These are phyloP conservation scores for Ranitomeya imitator DNA, from an alignment of 2,113 vertebrate species.

Conservation along the genomic window DNA sequence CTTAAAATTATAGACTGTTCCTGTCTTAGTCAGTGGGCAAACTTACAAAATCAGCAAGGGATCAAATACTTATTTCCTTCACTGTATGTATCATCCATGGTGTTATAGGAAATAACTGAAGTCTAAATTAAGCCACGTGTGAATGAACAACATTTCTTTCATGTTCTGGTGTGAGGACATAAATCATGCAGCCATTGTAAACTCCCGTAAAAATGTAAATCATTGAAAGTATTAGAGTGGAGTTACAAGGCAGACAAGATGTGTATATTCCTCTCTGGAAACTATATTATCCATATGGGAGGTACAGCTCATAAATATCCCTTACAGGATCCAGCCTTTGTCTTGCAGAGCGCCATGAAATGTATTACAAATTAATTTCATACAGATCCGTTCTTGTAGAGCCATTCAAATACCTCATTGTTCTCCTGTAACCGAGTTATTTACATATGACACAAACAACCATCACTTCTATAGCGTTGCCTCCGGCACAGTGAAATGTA, in stretches of 20 bases:
- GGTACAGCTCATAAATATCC: not conserved
- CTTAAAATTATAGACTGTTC: too few species aligned
- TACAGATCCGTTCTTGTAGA: conserved; percentile 9
- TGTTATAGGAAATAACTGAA: not conserved
- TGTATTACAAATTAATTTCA: not conserved
- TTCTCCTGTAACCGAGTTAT: conserved; percentile 7
- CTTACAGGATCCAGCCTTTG: not conserved
- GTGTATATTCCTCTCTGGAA: not conserved
- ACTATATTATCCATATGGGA: not conserved
- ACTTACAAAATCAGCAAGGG: too few species aligned
- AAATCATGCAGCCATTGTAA: not conserved
- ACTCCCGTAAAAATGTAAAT: not conserved
- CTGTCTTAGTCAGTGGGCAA: too few species aligned
- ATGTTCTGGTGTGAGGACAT: not conserved
- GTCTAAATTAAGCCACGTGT: not conserved
- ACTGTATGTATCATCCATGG: too few species aligned
- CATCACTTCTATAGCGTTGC: conserved; percentile 1
- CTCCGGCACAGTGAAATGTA: not conserved
- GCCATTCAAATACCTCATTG: not conserved
- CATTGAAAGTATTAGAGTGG: not conserved
- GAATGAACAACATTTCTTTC: not conserved
- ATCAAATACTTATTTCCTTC: too few species aligned
- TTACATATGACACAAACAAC: conserved; percentile 19
- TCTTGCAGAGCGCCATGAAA: not conserved
- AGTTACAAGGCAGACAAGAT: not conserved